phyloP scores from a whole-genome alignment of 2,113 vertebrate genomes.

The Neogale vison region DNA sequence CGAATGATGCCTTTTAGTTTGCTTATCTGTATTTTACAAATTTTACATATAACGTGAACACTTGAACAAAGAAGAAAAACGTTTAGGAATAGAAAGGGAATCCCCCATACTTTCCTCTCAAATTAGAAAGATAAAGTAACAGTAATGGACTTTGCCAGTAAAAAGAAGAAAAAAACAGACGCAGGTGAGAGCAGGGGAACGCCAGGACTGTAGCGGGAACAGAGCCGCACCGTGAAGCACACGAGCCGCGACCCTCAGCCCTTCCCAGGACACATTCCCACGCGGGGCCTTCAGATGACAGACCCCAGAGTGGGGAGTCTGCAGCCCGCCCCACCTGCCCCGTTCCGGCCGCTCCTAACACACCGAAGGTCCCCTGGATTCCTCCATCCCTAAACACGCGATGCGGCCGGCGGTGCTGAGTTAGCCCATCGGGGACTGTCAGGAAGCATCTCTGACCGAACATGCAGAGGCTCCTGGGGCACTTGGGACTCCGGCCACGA shows the following conservation, averaged over 20 bases:
- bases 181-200: not conserved
- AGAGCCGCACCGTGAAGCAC: rapidly evolving
- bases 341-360: not conserved
- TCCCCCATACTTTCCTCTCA: not conserved
- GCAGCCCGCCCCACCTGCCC: rapidly evolving
- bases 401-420: not conserved
- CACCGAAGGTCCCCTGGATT: not conserved
- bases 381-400: rapidly evolving
- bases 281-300: not conserved
- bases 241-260: rapidly evolving
- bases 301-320: rapidly evolving
- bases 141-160: not conserved
- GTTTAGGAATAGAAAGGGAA: not conserved
- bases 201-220: not conserved
- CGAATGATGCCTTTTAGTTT: not conserved
- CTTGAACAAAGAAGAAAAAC: not conserved
- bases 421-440: rapidly evolving
- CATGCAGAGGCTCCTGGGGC: rapidly evolving
- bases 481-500: rapidly evolving
- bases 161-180: not conserved
- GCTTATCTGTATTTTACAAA: not conserved
- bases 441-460: not conserved
- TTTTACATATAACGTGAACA: not conserved
- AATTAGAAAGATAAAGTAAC: not conserved
- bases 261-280: rapidly evolving